Conservation (phyloP, 2,113 vertebrate genomes). For the Paraplagusia blochii region DNA sequence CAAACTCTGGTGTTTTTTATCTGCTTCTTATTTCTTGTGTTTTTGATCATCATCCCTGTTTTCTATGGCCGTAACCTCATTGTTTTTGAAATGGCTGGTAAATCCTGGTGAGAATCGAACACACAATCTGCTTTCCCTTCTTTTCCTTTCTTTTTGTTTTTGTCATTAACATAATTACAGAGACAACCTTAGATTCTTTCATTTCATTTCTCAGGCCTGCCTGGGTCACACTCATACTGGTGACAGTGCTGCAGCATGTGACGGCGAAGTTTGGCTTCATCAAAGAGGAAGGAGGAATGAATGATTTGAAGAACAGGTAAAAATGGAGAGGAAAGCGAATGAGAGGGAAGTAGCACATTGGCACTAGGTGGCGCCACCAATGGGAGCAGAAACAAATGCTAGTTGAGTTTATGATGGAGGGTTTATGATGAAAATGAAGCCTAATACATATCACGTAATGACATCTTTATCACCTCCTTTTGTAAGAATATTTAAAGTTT, state of each 20-base stretch:
- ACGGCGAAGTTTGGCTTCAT: constrained; percentile 80
- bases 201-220: constrained; percentile 76
- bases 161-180: background rate
- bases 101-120: constrained; percentile 78
- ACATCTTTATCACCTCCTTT: no score
- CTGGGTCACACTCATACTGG: constrained; percentile 81
- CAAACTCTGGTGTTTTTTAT: constrained; percentile 88
- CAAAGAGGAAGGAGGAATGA: constrained; percentile 67
- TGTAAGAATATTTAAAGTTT: no score
- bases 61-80: constrained; percentile 72
- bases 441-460: no score
- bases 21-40: constrained; percentile 77
- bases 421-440: no score
- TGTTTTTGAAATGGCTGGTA: constrained; percentile 73
- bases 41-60: constrained; percentile 83
- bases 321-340: background rate
- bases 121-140: background rate
- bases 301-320: constrained; percentile 73
- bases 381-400: no score
- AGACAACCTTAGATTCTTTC: background rate
- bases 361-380: no score
- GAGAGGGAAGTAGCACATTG: no score
- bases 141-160: background rate
- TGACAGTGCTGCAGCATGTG: constrained; percentile 74
- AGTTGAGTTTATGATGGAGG: no score